Evolutionary conservation across 2,113 vertebrate species (phyloP), one percentile per base, ranked within the genome.

Genomic region (Aphyosemion australe): DNA sequence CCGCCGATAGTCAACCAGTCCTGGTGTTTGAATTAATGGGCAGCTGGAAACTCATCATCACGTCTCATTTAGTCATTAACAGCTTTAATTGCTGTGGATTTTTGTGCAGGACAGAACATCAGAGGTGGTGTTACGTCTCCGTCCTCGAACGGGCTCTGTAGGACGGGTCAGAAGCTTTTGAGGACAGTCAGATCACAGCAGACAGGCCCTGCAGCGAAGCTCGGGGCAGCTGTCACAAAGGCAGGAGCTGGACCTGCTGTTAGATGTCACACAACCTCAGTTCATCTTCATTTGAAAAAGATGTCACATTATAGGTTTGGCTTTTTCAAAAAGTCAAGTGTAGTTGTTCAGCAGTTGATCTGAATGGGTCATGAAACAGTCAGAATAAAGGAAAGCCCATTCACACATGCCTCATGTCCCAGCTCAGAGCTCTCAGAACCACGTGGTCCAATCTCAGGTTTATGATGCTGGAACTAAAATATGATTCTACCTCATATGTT

Each of bases 141-240:
- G 52, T 55, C 53, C 45, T 79, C n/a, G 48, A 57, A 45, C 46
- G 34, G 54, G 12, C 21, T 52, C 39, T 51, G 52, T 12, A 61
- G 54, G 62, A 50, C 48, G 56, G 84, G 67, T 79, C 83, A 84
- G 75, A 68, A 47, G 49, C 49, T 51, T 73, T n/a, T 65, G 53
- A 79, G 58, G 31, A 69, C 26, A 49, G 61, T 31, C 4, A 21
- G 59, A 77, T 79, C 46, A 61, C 48, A 74, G 73, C 1, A 9
- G 74, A 84, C 65, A 67, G 56, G 69, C 66, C 80, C 64, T 42
- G 52, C 45, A 62, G 72, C 72, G 16, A 13, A 57, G 56, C 76
- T 71, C 1, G 0, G 37, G 76, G 78, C 70, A 59, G 46, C 2
- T 70, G 77, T 59, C 69, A 78, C 50, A 56, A 61, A 64, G 31